Conservation (phyloP, 2,113 vertebrate genomes). For the Quiscalus mexicanus region DNA sequence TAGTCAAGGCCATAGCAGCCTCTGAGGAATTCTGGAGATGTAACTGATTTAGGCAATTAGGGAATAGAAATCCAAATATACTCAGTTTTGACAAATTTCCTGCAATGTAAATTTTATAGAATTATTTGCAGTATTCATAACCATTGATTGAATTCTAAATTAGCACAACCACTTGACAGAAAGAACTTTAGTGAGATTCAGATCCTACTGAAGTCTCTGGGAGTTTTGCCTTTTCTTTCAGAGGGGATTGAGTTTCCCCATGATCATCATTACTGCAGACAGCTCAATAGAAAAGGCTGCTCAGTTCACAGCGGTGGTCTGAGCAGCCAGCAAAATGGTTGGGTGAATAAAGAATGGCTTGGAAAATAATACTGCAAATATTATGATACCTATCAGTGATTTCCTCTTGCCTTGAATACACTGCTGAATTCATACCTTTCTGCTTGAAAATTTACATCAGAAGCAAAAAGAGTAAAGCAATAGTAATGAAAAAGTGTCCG, state of each 20-base stretch:
- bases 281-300: constrained; percentile 43
- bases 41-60: background rate
- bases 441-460: background rate
- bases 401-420: background rate
- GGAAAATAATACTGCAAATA: constrained; percentile 43
- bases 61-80: background rate
- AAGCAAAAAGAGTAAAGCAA: background rate
- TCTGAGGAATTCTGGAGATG: background rate
- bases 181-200: background rate
- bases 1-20: background rate
- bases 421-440: background rate
- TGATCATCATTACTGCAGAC: constrained; percentile 47
- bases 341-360: constrained; percentile 38
- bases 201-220: background rate
- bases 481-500: background rate
- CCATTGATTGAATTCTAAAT: constrained; percentile 10
- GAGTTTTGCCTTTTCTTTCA: constrained; percentile 35
- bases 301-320: constrained; percentile 37
- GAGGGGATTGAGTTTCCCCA: background rate
- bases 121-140: background rate
- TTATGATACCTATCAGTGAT: constrained; percentile 22
- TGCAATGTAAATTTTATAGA: background rate
- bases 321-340: constrained; percentile 39
- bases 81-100: constrained; percentile 21
- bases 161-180: background rate